These are phyloP conservation scores for Scolopax rusticola DNA, from an alignment of 2,797 vertebrate species.

Conservation along the genomic window DNA sequence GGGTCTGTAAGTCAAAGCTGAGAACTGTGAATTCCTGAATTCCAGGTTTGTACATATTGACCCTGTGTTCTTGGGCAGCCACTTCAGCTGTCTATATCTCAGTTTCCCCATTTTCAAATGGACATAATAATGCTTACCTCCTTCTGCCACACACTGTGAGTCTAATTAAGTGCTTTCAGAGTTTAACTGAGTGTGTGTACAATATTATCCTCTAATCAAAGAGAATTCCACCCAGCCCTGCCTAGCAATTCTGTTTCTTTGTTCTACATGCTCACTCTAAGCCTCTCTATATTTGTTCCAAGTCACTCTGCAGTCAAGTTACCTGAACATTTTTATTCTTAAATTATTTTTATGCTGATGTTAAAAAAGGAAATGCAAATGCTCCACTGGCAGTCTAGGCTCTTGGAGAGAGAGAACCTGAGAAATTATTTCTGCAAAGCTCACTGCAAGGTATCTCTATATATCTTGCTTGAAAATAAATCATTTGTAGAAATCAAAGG, in stretches of 20 bases:
- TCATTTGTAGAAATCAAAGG: conserved; percentile 29
- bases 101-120: not conserved
- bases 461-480: conserved; percentile 9
- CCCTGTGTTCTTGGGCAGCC: not conserved
- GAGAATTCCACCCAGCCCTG: not conserved
- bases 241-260: conserved; percentile 16
- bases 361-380: conserved; percentile 41
- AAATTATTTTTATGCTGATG: not conserved
- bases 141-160: not conserved
- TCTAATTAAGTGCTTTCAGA: conserved; percentile 35
- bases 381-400: not conserved
- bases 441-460: not conserved
- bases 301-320: conserved; percentile 13
- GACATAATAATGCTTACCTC: not conserved
- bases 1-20: not conserved
- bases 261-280: conserved; percentile 2
- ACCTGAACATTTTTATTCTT: not conserved
- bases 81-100: not conserved
- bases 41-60: not conserved
- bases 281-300: not conserved
- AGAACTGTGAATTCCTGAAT: not conserved
- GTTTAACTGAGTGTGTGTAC: not conserved
- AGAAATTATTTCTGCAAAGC: conserved; percentile 46
- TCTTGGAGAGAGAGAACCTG: not conserved
- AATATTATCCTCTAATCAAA: not conserved